Conservation (phyloP, 2,797 vertebrate genomes). For the Botia almorhae region DNA sequence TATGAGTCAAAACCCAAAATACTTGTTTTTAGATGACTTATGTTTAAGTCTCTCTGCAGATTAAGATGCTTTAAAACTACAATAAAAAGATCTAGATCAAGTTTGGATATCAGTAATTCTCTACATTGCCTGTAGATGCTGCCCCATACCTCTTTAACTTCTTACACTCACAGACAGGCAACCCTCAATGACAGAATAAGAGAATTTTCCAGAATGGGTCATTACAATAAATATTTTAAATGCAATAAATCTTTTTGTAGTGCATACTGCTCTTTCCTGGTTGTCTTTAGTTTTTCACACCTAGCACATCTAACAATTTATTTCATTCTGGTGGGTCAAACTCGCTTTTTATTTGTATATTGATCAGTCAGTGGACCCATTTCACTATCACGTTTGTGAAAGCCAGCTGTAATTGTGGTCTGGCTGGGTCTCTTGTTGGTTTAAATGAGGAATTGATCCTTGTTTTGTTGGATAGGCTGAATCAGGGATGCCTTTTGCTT, state of each 20-base stretch:
- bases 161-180: not conserved
- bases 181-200: not conserved
- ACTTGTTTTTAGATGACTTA: not conserved
- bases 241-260: not conserved
- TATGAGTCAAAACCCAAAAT: not conserved
- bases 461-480: constrained; percentile 11
- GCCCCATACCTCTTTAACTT: constrained; percentile 24
- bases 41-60: not conserved
- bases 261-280: not conserved
- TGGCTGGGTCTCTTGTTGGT: not conserved
- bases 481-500: not conserved
- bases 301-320: not conserved
- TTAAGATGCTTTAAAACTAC: too few relatives aligned
- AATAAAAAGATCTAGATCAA: not conserved
- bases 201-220: not conserved
- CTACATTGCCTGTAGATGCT: constrained; percentile 37
- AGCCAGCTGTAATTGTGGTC: not conserved
- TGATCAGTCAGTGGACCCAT: not conserved
- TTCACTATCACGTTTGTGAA: not conserved
- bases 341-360: not conserved
- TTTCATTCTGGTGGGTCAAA: not conserved
- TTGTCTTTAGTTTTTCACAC: not conserved
- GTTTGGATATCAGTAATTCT: constrained; percentile 16
- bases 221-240: not conserved
- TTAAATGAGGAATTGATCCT: constrained; percentile 21